Evolutionary conservation across 2,888 invertebrate species (phyloP), one percentile per base, ranked within the genome.

Genomic region (Agrotis puta): DNA sequence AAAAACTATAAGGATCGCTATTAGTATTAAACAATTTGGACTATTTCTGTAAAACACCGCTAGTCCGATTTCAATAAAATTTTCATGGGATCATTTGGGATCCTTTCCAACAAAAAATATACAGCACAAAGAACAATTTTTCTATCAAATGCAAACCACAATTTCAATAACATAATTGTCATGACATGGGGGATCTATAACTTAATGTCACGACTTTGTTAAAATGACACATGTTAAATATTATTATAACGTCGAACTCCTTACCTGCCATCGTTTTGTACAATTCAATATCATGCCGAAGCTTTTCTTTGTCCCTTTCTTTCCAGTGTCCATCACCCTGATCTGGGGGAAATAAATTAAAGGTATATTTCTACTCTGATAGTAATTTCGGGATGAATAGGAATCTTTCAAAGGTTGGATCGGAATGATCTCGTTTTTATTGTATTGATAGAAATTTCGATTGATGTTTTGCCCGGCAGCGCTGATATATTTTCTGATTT

Each of bases 241-340:
- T 33, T 27, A 20, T 57, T 20, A 67, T 64, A 73, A 53, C 18
- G 14, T 27, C 61, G 56, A 50, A 50, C 54, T 33, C 48, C 87
- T 85, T 87, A 95, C 95, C 95, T 81, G 93, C 88, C 86, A 94
- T 92, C 75, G 90, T 91, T 85, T 89, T 91, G 77, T 94, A 94
- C 61, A 88, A 74, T 79, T 88, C 88, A 74, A 94, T 91, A 86
- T 94, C 94, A 70, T 91, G 90, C 79, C 90, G 88, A 61, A 93
- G 87, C 73, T 90, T 91, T 79, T 92, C 91, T 87, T 86, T 91
- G 66, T 91, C 92, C 75, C 87, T 89, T 86, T 91, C 92, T 80
- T 94, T 95, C 94, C 94, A 94, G 43, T 91, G 92, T 51, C 95
- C 94, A 81, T 94, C 93, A 58, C 95, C 95, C 87, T 91, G 90